Evolutionary conservation across 2,797 vertebrate species (phyloP).

Genomic region (Enteromius unitaeniatus): DNA sequence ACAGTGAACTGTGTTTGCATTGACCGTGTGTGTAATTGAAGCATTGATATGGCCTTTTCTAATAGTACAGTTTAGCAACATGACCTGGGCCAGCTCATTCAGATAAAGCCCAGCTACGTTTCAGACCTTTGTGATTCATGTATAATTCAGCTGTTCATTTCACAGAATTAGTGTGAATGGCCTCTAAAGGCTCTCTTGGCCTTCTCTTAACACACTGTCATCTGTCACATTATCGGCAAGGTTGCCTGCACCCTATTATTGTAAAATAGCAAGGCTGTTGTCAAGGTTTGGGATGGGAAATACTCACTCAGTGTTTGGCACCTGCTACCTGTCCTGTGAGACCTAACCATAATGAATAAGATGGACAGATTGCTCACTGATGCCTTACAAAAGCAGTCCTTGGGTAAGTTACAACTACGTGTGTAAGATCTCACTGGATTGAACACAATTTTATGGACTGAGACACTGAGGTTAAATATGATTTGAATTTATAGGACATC

Average conservation of each 20-base stretch:
- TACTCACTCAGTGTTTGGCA: not conserved
- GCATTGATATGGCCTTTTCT: constrained; percentile 22
- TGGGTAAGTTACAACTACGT: not conserved
- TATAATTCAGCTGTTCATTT: constrained; percentile 43
- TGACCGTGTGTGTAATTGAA: constrained; percentile 32
- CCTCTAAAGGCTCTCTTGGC: constrained; percentile 6
- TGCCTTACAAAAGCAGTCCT: constrained; percentile 16
- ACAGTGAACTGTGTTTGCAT: not conserved
- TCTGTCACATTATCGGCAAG: constrained; percentile 19
- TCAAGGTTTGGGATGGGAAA: constrained; percentile 17
- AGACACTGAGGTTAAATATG: not conserved
- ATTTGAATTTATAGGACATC: not conserved
- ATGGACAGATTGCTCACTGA: constrained; percentile 4
- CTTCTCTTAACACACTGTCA: constrained; percentile 15
- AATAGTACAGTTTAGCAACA: not conserved
- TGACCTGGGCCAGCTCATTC: not conserved
- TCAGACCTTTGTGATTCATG: constrained; percentile 23
- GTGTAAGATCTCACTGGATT: not conserved
- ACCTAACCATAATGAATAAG: constrained; percentile 23
- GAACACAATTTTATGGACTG: constrained; percentile 1
- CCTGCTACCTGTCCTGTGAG: not conserved
- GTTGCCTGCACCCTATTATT: not conserved
- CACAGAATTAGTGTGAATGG: constrained; percentile 24
- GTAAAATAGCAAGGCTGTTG: not conserved
- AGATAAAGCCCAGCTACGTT: constrained; percentile 24